A percentile compares a stretch with the other conserved stretches of the same genome.
phyloP scores from a whole-genome alignment of 2,113 vertebrate species.

The Penelope pileata region DNA sequence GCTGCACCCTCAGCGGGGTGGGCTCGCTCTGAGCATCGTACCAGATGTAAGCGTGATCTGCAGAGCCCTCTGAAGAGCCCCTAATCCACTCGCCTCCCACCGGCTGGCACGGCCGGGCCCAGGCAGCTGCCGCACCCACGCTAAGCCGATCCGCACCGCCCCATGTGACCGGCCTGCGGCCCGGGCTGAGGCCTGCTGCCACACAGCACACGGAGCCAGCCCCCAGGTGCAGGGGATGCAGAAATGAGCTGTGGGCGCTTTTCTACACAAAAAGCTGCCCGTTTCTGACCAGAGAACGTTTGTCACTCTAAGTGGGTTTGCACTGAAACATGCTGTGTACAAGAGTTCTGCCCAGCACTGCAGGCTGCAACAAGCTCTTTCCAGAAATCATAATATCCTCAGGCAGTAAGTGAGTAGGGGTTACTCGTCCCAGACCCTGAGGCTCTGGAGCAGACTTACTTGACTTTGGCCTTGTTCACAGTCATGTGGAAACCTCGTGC shows the following conservation, averaged over 20 bases:
- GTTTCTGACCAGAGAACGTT: background rate
- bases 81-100: background rate
- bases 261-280: background rate
- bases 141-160: background rate
- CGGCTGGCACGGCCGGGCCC: accelerated
- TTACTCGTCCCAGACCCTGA: conserved; percentile 21
- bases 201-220: background rate
- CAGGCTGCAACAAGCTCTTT: background rate
- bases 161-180: accelerated
- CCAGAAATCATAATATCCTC: conserved; percentile 24
- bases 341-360: background rate
- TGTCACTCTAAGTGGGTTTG: conserved; percentile 14
- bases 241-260: background rate
- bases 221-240: background rate
- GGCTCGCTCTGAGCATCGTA: accelerated
- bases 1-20: background rate
- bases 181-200: accelerated
- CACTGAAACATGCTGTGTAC: conserved; percentile 1
- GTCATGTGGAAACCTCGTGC: background rate
- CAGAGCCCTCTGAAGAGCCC: background rate
- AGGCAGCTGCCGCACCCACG: background rate
- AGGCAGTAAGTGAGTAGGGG: background rate
- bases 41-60: background rate
- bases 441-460: conserved; percentile 14
- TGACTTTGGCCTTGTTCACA: conserved; percentile 5